Evolutionary conservation across 1,140 invertebrate species (phyloP).

Genomic region (Drosophila tristis): DNA sequence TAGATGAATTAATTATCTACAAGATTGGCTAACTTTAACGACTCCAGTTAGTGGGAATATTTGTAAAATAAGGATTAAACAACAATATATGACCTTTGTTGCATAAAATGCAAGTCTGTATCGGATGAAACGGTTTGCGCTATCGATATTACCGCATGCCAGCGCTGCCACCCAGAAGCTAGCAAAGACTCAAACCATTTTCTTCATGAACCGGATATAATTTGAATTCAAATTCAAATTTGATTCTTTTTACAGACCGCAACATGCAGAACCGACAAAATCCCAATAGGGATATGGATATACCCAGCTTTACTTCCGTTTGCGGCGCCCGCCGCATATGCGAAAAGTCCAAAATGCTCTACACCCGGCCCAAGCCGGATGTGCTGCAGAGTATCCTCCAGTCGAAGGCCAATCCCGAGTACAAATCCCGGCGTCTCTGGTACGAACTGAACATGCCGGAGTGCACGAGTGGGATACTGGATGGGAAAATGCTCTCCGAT

Average conservation of each 20-base stretch:
- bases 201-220: neutral
- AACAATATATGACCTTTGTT: too few relatives aligned
- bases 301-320: slow-evolving; percentile 64
- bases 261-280: slow-evolving; percentile 59
- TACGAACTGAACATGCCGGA: slow-evolving; percentile 83
- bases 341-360: slow-evolving; percentile 69
- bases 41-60: too few relatives aligned
- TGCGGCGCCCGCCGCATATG: slow-evolving; percentile 61
- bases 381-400: slow-evolving; percentile 72
- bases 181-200: neutral
- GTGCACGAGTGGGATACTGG: slow-evolving; percentile 69
- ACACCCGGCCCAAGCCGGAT: slow-evolving; percentile 76
- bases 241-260: neutral
- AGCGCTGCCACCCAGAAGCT: neutral
- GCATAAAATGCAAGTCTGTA: too few relatives aligned
- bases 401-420: slow-evolving; percentile 77
- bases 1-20: too few relatives aligned
- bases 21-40: too few relatives aligned
- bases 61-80: too few relatives aligned
- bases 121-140: too few relatives aligned
- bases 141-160: too few relatives aligned
- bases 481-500: slow-evolving; percentile 71
- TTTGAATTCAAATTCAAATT: neutral
- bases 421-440: slow-evolving; percentile 77
- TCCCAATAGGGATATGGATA: slow-evolving; percentile 51